A percentile compares a stretch with the other conserved stretches of the same genome.
phyloP scores from a whole-genome alignment of 2,888 invertebrate genomes.

The Himalopsyche tibetana region DNA sequence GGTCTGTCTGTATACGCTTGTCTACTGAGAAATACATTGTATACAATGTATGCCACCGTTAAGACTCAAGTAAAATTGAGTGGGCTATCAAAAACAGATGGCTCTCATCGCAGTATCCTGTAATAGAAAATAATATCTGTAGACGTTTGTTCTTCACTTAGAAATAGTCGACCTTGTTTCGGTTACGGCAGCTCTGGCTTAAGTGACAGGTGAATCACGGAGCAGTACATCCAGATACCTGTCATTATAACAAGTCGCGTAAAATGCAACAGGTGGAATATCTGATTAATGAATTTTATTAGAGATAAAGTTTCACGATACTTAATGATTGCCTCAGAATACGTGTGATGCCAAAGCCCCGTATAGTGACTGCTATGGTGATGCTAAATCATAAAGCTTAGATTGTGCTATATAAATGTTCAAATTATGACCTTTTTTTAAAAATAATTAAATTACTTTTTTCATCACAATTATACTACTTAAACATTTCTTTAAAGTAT shows the following conservation, averaged over 20 bases:
- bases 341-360: no score
- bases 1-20: background rate
- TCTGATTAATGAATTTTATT: background rate
- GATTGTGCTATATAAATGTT: no score
- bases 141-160: constrained; percentile 44
- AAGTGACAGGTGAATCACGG: constrained; percentile 47
- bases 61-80: constrained; percentile 23
- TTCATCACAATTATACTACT: no score
- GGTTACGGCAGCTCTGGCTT: constrained; percentile 18
- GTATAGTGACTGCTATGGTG: no score
- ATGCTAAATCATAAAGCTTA: no score
- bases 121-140: constrained; percentile 50
- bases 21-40: background rate
- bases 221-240: constrained; percentile 24
- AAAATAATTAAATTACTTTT: no score
- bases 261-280: background rate
- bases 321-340: no score
- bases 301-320: no score
- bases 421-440: no score
- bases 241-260: background rate
- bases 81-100: constrained; percentile 49
- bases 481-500: no score
- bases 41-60: background rate
- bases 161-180: constrained; percentile 57
- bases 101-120: constrained; percentile 49